These are phyloP conservation scores for Pyrochroa serraticornis DNA, from an alignment of 2,888 invertebrate genomes.

Conservation along the genomic window DNA sequence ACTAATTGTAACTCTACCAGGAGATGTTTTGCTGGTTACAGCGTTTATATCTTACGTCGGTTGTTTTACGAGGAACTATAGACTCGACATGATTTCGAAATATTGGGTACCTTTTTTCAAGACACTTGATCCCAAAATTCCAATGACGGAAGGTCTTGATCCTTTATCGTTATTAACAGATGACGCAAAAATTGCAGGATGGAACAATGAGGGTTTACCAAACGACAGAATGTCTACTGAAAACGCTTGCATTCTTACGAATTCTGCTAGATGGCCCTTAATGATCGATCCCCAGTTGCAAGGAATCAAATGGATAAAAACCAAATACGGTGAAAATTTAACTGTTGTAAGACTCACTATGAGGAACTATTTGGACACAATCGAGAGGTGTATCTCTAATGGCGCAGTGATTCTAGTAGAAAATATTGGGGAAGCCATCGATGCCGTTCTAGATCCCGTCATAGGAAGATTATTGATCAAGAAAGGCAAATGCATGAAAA, in stretches of 20 bases:
- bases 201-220: slow-evolving; percentile 95
- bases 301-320: slow-evolving; percentile 93
- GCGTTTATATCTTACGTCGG: slow-evolving; percentile 96
- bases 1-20: slow-evolving; percentile 81
- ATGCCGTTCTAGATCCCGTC: slow-evolving; percentile 89
- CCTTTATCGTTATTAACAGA: slow-evolving; percentile 87
- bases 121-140: slow-evolving; percentile 72
- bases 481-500: slow-evolving; percentile 80
- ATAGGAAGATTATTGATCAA: slow-evolving; percentile 87
- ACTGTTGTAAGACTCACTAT: slow-evolving; percentile 81
- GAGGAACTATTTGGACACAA: slow-evolving; percentile 81
- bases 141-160: slow-evolving; percentile 79
- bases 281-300: slow-evolving; percentile 93
- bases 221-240: slow-evolving; percentile 93
- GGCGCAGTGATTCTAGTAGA: slow-evolving; percentile 84
- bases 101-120: slow-evolving; percentile 84
- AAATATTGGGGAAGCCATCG: slow-evolving; percentile 87
- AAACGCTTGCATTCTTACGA: slow-evolving; percentile 90
- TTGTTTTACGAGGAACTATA: slow-evolving; percentile 86
- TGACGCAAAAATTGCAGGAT: slow-evolving; percentile 88
- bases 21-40: slow-evolving; percentile 86
- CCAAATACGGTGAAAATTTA: slow-evolving; percentile 75
- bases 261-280: slow-evolving; percentile 90
- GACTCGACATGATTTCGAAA: slow-evolving; percentile 76
- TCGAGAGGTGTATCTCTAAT: slow-evolving; percentile 69